phyloP scores from a whole-genome alignment of 2,888 invertebrate species.

The Drosophila anomalata region DNA sequence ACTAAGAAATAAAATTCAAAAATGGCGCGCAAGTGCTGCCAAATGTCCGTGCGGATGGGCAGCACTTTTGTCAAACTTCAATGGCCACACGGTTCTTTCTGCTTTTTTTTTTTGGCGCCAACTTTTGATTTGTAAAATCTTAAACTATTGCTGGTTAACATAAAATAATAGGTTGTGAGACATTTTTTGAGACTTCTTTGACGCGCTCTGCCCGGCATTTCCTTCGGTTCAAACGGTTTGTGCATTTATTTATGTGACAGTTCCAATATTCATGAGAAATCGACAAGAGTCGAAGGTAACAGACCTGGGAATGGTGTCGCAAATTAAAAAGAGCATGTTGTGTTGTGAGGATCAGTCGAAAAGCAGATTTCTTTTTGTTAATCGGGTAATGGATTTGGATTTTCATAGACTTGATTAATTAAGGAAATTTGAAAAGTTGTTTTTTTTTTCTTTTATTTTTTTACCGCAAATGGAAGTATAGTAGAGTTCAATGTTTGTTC shows the following conservation, averaged over 20 bases:
- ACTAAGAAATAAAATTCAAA: slow-evolving; percentile 9
- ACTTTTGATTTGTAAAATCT: slow-evolving; percentile 5
- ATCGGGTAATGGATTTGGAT: slow-evolving; percentile 12
- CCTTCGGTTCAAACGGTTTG: slow-evolving; percentile 52
- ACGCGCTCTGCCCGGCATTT: slow-evolving; percentile 51
- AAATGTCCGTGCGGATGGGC: slow-evolving; percentile 1
- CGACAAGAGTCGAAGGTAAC: slow-evolving; percentile 18
- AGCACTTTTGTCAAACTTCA: slow-evolving; percentile 12
- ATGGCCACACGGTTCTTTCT: slow-evolving; percentile 3
- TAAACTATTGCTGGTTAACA: slow-evolving; percentile 22
- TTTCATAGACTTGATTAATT: slow-evolving; percentile 12
- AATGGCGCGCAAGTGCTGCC: slow-evolving; percentile 2
- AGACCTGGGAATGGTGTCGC: slow-evolving; percentile 23
- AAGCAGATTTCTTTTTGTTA: slow-evolving; percentile 44
- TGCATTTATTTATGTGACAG: slow-evolving; percentile 66
- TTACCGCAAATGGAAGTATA: slow-evolving; percentile 69
- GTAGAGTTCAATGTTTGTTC: slow-evolving; percentile 44
- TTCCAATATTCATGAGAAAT: slow-evolving; percentile 23
- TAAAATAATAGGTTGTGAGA: slow-evolving; percentile 26
- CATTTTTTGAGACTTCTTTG: slow-evolving; percentile 51
- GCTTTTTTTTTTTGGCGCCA: slow-evolving; percentile 3
- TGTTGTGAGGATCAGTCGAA: slow-evolving; percentile 42
- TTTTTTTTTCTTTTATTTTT: slow-evolving; percentile 5
- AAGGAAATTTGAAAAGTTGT: slow-evolving; percentile 5
- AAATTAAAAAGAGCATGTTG: slow-evolving; percentile 34